Conservation (phyloP, 2,888 invertebrate genomes). For the Lasioglossum morio region DNA sequence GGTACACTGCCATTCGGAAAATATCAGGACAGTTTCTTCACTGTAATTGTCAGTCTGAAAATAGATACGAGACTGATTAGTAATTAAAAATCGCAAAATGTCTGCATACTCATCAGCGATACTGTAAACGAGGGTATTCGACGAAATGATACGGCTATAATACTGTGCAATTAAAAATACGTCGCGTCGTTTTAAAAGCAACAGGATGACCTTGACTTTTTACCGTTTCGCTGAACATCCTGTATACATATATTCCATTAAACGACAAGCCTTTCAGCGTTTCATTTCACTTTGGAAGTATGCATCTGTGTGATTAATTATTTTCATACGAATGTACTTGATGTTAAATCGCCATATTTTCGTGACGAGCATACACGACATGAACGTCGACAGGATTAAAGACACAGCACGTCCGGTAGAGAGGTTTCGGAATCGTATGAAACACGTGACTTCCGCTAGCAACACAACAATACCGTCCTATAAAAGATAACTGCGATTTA, state of each 20-base stretch:
- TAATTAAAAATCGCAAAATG: background rate
- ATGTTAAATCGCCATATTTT: background rate
- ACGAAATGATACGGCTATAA: background rate
- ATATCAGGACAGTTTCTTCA: background rate
- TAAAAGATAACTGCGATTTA: background rate
- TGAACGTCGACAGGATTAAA: background rate
- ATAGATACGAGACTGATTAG: background rate
- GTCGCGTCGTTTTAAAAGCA: background rate
- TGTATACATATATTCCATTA: background rate
- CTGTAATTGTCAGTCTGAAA: background rate
- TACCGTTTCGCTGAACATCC: background rate
- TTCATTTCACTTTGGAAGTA: background rate
- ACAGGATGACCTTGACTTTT: background rate
- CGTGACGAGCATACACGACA: background rate
- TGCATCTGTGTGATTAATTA: background rate
- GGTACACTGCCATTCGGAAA: background rate
- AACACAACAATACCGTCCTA: background rate
- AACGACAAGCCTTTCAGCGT: background rate
- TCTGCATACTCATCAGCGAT: background rate
- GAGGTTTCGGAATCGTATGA: background rate
- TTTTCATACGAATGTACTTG: background rate
- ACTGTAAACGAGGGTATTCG: background rate
- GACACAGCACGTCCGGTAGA: background rate
- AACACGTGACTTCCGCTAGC: background rate
- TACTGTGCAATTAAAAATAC: background rate